phyloP scores from a whole-genome alignment of 2,113 vertebrate species.

The Forbesichthys papilliferus region DNA sequence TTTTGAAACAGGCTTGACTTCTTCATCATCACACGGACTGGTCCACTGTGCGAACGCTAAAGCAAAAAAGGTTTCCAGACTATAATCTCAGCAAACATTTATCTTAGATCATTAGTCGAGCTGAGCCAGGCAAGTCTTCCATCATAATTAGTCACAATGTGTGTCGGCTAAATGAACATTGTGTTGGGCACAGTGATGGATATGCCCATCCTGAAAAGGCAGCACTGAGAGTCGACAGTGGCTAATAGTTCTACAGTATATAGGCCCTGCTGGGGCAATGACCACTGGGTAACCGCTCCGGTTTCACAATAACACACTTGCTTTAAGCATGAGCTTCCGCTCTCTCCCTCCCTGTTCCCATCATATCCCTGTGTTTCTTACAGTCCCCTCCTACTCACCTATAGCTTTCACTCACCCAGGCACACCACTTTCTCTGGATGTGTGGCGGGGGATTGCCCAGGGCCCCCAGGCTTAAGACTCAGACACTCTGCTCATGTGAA shows the following conservation, averaged over 20 bases:
- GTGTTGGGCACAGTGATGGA: no score
- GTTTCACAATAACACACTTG: conserved; percentile 67
- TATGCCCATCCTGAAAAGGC: no score
- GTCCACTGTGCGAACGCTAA: no score
- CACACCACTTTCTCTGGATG: conserved; percentile 10
- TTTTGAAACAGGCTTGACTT: no score
- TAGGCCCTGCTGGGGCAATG: conserved; percentile 19
- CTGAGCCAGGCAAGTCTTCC: no score
- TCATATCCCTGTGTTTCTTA: conserved; percentile 25
- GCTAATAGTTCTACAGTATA: neutral
- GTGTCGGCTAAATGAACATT: no score
- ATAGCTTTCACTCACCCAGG: conserved; percentile 32
- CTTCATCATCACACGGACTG: no score
- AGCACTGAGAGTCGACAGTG: no score
- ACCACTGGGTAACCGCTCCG: conserved; percentile 55
- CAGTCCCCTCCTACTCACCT: conserved; percentile 31
- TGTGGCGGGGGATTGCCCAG: neutral
- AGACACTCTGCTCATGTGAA: conserved; percentile 16
- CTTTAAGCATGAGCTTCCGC: conserved; percentile 47
- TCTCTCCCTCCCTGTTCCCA: conserved; percentile 16
- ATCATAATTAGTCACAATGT: no score
- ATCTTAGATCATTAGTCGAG: no score
- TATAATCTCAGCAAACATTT: no score
- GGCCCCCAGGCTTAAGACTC: neutral
- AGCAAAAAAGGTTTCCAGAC: no score